phyloP scores from a whole-genome alignment of 2,113 vertebrate species.

The Cryptomyrus ogoouensis region DNA sequence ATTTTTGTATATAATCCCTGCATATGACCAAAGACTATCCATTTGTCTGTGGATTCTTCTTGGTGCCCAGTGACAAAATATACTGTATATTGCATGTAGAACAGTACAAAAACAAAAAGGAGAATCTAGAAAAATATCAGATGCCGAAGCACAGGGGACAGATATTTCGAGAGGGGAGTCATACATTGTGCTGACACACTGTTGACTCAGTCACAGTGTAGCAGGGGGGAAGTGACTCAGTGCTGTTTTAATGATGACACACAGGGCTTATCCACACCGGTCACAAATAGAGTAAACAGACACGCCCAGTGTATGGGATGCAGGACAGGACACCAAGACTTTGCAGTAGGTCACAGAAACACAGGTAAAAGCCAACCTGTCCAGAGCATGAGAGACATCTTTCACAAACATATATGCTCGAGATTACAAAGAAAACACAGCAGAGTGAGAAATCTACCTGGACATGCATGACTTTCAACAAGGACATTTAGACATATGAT shows the following conservation, averaged over 20 bases:
- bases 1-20: background rate
- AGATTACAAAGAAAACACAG: background rate
- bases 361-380: background rate
- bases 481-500: background rate
- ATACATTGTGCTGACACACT: background rate
- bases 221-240: background rate
- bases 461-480: background rate
- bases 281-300: conserved; percentile 13
- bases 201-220: conserved; percentile 1
- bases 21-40: background rate
- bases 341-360: background rate
- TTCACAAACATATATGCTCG: background rate
- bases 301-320: background rate
- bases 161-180: background rate
- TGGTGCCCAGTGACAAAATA: background rate
- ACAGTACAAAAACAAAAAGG: background rate
- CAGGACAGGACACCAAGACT: background rate
- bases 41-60: background rate
- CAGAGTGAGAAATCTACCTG: background rate
- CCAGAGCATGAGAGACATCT: background rate
- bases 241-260: background rate
- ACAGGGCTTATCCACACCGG: background rate
- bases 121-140: background rate
- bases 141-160: background rate
- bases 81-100: background rate